These are phyloP conservation scores for Amazona vittata DNA, from an alignment of 2,113 vertebrate genomes.

Conservation along the genomic window DNA sequence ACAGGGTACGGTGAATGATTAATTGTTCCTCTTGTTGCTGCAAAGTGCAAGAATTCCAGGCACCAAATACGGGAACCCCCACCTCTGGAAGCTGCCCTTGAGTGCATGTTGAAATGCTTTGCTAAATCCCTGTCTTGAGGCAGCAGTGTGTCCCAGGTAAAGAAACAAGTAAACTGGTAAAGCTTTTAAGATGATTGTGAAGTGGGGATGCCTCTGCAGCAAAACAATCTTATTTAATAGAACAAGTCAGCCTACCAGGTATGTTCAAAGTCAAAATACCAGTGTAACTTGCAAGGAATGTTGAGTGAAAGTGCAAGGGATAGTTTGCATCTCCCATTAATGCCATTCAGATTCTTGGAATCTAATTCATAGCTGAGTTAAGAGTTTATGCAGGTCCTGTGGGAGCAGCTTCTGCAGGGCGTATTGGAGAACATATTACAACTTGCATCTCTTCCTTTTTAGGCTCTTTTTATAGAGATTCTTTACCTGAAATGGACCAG, in stretches of 20 bases:
- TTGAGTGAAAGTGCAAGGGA: background rate
- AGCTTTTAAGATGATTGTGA: background rate
- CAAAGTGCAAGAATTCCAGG: background rate
- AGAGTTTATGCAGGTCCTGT: conserved; percentile 3
- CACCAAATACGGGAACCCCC: background rate
- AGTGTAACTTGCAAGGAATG: conserved; percentile 6
- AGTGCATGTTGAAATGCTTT: background rate
- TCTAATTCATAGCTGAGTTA: conserved; percentile 41
- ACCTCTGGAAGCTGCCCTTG: background rate
- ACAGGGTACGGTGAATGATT: background rate
- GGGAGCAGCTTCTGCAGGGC: background rate
- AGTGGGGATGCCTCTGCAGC: background rate
- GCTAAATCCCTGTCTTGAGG: background rate
- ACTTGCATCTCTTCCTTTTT: conserved; percentile 16
- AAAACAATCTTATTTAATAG: background rate
- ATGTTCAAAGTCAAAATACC: background rate
- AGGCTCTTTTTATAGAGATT: background rate
- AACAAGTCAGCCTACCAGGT: background rate
- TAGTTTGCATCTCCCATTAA: conserved; percentile 22
- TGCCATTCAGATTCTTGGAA: conserved; percentile 39
- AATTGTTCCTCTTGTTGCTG: conserved; percentile 2
- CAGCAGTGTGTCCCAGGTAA: background rate
- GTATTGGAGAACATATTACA: background rate
- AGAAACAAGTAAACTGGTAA: background rate
- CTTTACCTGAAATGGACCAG: background rate